Base-by-base conservation (phyloP, 2,888 invertebrate species). In the Leptopterna dolabrata region DNA sequence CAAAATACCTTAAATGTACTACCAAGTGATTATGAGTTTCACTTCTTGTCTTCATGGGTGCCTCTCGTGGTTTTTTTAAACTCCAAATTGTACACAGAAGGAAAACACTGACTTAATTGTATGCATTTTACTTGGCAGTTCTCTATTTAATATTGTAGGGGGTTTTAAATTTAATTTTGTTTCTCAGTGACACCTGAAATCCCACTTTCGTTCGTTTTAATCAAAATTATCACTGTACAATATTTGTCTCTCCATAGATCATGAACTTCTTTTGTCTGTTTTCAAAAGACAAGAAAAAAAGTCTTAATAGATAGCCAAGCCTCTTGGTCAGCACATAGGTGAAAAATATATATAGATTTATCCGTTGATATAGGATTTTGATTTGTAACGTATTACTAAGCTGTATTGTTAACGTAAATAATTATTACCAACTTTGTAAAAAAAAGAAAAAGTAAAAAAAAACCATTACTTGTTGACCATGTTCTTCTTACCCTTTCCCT, bases 341-440 rank as follows among this genome's bases (percentile, higher is more conserved):
- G 27, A 76, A 76, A 45, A n/a, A 27, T 19, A 43, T 78, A 45
- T 41, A 45, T 63, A 63, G 63, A 63, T 63, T 43, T 73, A 73
- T 78, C 78, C 41, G 78, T 45, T 78, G 45, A 78, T 45, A 45
- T 78, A 78, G 78, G 24, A 45, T 45, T 78, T 78, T 78, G 41
- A 45, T 78, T 78, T 78, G 78, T 78, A 45, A 78, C 78, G 78
- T 78, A 78, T 78, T 78, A 78, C 78, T 78, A 78, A 78, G 78
- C 41, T 78, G 78, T 78, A 78, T 78, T 78, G 78, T 78, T 78
- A 78, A 78, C 78, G 78, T 73, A 24, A 78, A 78, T 78, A 78
- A 78, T 78, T 78, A 78, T 78, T 78, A 78, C 78, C 78, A 78
- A 78, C 78, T 78, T 78, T 78, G 78, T 78, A 78, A 45, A 78